A percentile compares a stretch with the other conserved stretches of the same genome.
These are phyloP conservation scores for Ascaphus truei DNA, from an alignment of 2,113 vertebrate genomes.

Conservation along the genomic window DNA sequence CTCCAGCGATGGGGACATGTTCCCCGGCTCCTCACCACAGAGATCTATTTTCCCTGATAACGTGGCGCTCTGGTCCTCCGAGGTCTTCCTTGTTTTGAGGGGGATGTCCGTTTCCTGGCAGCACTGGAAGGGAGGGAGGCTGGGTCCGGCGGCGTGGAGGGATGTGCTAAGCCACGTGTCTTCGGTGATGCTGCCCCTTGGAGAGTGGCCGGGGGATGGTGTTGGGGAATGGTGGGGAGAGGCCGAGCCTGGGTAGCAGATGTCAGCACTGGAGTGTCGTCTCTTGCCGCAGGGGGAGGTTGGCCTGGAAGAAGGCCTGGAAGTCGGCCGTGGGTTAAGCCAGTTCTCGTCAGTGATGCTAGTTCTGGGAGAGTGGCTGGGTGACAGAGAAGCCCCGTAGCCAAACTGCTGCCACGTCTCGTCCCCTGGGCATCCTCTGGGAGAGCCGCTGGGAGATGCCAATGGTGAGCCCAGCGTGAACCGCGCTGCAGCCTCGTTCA, in stretches of 20 bases:
- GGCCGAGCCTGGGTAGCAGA: slow-evolving; percentile 83
- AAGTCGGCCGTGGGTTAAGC: slow-evolving; percentile 89
- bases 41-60: slow-evolving; percentile 82
- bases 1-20: slow-evolving; percentile 80
- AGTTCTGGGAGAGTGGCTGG: slow-evolving; percentile 91
- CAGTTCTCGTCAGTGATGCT: slow-evolving; percentile 97
- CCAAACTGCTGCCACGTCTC: slow-evolving; percentile 81
- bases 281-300: slow-evolving; percentile 95
- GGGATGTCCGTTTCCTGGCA: slow-evolving; percentile 91
- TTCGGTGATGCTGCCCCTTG: slow-evolving; percentile 90
- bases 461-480: slow-evolving; percentile 90
- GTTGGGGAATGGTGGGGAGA: slow-evolving; percentile 94
- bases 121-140: slow-evolving; percentile 86
- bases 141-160: slow-evolving; percentile 58
- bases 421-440: slow-evolving; percentile 74
- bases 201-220: slow-evolving; percentile 90
- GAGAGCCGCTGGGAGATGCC: slow-evolving; percentile 86
- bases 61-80: slow-evolving; percentile 83
- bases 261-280: slow-evolving; percentile 94
- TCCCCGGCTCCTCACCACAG: slow-evolving; percentile 82
- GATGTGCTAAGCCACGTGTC: slow-evolving; percentile 87
- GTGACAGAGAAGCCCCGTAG: slow-evolving; percentile 80
- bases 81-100: slow-evolving; percentile 93
- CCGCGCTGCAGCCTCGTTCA: slow-evolving; percentile 92
- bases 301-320: slow-evolving; percentile 88